These are phyloP conservation scores for Buphagus erythrorhynchus DNA, from an alignment of 2,797 vertebrate species.

Conservation along the genomic window DNA sequence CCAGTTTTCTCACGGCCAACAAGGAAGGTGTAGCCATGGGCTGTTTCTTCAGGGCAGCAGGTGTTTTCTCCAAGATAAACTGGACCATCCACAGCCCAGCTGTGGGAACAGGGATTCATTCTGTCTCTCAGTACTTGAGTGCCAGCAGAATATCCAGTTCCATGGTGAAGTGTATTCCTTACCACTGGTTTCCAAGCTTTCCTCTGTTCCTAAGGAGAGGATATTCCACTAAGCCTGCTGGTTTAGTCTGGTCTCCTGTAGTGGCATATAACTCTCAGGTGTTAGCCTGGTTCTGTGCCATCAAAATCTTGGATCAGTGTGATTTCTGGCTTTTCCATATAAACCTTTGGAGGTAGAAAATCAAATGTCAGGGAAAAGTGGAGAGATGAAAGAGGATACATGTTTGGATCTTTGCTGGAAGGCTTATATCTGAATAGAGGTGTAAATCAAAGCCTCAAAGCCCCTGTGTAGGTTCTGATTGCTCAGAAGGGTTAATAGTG, in stretches of 20 bases:
- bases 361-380: neutral
- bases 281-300: neutral
- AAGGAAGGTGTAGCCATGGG: neutral
- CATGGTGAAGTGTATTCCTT: neutral
- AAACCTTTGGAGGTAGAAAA: neutral
- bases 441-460: neutral
- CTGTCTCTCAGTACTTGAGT: neutral
- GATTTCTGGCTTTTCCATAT: neutral
- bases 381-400: neutral
- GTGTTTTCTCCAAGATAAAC: neutral
- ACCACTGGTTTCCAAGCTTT: neutral
- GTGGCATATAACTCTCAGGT: neutral
- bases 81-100: neutral
- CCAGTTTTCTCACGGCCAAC: neutral
- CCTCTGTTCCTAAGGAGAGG: neutral
- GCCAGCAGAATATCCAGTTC: neutral
- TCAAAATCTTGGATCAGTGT: neutral
- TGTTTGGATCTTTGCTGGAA: neutral
- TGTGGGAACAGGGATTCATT: neutral
- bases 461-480: neutral
- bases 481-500: neutral
- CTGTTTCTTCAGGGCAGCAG: neutral
- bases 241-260: neutral
- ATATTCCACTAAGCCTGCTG: neutral
- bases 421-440: neutral